Percentiles rank a stretch among this genome's conserved stretches.
phyloP scores from a whole-genome alignment of 2,113 vertebrate species.

The Odontophorus gujanensis region DNA sequence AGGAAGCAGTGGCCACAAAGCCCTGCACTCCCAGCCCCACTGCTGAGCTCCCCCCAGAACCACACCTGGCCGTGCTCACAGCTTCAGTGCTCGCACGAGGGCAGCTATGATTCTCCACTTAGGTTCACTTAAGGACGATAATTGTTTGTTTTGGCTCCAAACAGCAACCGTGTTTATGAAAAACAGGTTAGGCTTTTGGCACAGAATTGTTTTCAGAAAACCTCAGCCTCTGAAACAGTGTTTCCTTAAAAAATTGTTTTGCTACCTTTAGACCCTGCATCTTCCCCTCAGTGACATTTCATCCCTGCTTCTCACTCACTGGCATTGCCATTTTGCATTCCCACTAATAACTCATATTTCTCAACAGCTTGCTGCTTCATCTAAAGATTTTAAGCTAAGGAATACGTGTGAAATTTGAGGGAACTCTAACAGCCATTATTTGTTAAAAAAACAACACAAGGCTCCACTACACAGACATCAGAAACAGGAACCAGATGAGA shows the following conservation, averaged over 20 bases:
- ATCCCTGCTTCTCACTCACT: neutral
- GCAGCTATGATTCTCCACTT: conserved; percentile 47
- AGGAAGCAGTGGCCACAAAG: neutral
- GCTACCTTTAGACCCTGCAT: conserved; percentile 45
- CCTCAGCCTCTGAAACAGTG: conserved; percentile 70
- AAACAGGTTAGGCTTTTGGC: conserved; percentile 85
- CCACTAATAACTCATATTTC: neutral
- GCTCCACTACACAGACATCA: neutral
- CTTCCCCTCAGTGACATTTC: conserved; percentile 49
- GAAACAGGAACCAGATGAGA: conserved; percentile 15
- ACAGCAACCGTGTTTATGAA: conserved; percentile 77
- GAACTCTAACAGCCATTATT: neutral
- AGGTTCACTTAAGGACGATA: conserved; percentile 79
- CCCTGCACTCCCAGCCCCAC: fast-evolving
- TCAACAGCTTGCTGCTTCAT: neutral
- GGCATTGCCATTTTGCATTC: neutral
- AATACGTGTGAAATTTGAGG: neutral
- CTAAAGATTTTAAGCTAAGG: neutral
- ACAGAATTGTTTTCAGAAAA: conserved; percentile 74
- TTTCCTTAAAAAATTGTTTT: conserved; percentile 47
- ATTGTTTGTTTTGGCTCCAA: conserved; percentile 77
- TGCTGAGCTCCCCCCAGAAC: neutral
- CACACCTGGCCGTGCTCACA: neutral
- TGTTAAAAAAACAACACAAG: neutral
- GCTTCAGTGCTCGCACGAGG: conserved; percentile 17